Percentiles rank a stretch among this genome's conserved stretches.
Conservation (phyloP, 2,888 invertebrate genomes). For the Troides oblongomaculatus region DNA sequence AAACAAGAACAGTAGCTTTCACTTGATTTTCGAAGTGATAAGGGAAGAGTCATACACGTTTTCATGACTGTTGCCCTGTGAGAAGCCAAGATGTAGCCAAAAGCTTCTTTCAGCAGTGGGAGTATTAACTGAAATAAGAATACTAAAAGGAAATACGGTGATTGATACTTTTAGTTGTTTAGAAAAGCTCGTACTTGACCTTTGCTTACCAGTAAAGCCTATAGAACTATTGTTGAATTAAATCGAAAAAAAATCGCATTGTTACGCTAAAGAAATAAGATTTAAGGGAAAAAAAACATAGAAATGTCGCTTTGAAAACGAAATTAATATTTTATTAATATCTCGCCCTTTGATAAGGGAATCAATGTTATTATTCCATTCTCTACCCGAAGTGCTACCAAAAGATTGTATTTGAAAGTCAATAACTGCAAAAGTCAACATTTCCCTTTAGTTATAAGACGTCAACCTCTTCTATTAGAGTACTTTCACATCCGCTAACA, state of each 20-base stretch:
- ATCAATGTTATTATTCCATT: conserved; percentile 15
- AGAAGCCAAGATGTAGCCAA: too few relatives aligned
- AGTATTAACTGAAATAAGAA: too few relatives aligned
- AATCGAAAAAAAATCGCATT: background rate
- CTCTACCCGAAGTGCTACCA: background rate
- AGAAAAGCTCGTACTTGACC: too few relatives aligned
- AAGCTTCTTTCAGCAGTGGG: too few relatives aligned
- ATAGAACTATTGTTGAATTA: too few relatives aligned
- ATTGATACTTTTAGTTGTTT: too few relatives aligned
- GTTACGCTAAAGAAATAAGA: background rate
- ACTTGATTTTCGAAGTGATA: too few relatives aligned
- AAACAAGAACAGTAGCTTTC: too few relatives aligned
- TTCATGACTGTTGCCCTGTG: too few relatives aligned
- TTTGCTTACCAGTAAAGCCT: too few relatives aligned
- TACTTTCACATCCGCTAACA: conserved; percentile 20
- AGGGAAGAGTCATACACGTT: too few relatives aligned
- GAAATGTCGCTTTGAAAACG: background rate
- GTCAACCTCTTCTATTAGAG: conserved; percentile 14
- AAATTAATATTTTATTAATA: background rate
- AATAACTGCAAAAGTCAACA: conserved; percentile 19
- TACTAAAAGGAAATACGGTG: too few relatives aligned
- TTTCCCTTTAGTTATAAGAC: conserved; percentile 21
- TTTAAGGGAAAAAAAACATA: background rate
- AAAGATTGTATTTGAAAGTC: conserved; percentile 12
- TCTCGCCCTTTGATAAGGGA: conserved; percentile 4